Percentiles rank a stretch among this genome's conserved stretches.
Conservation (phyloP, 2,797 vertebrate species). For the Bufotes viridis region DNA sequence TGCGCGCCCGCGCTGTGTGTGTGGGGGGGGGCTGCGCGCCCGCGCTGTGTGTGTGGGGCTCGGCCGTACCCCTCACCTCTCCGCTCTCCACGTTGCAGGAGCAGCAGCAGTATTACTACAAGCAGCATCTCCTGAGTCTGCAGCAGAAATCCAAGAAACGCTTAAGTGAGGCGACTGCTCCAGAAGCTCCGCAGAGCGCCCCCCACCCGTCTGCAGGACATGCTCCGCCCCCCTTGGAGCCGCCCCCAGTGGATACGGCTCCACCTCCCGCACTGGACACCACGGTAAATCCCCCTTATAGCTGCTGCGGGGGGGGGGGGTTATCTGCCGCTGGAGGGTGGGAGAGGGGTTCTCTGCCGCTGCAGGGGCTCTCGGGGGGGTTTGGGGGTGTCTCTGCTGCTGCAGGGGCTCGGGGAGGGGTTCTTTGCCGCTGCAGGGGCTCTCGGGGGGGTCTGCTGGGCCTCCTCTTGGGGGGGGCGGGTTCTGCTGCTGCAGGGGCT, state of each 20-base stretch:
- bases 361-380: no score
- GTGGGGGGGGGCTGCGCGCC: no score
- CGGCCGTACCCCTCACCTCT: neutral
- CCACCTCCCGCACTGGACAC: conserved; percentile 83
- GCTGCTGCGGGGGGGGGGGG: no score
- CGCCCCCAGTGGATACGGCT: conserved; percentile 84
- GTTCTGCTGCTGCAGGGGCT: no score
- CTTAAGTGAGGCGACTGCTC: conserved; percentile 64
- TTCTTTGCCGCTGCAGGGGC: no score
- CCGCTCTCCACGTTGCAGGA: conserved; percentile 78
- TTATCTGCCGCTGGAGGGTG: no score
- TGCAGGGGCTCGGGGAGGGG: no score
- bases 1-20: no score
- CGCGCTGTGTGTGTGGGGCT: neutral
- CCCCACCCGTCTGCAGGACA: conserved; percentile 67
- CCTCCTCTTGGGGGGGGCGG: no score
- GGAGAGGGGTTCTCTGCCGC: no score
- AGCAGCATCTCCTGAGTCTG: conserved; percentile 92
- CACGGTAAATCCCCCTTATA: conserved; percentile 72
- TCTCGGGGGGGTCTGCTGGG: no score
- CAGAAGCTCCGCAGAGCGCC: conserved; percentile 57
- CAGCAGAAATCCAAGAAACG: conserved; percentile 81
- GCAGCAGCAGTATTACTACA: conserved; percentile 96
- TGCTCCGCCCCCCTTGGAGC: conserved; percentile 75
- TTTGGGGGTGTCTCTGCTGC: no score